Conservation (phyloP, 2,888 invertebrate species). For the Opisthograptis luteolata region DNA sequence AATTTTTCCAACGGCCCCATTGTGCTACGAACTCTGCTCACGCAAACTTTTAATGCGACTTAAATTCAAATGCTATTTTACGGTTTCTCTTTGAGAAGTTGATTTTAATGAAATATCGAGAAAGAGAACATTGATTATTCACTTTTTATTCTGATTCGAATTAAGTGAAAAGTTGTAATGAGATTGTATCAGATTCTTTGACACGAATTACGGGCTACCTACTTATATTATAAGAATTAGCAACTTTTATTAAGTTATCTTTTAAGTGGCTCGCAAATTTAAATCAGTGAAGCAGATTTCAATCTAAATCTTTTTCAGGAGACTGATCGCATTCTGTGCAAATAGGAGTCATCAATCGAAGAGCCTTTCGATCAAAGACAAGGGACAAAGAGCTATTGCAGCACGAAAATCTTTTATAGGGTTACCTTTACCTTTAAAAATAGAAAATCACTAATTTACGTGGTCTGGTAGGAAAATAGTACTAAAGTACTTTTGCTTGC, state of each 20-base stretch:
- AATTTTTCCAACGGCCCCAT: slow-evolving; percentile 79
- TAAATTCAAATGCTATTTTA: slow-evolving; percentile 80
- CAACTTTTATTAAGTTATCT: too few relatives aligned
- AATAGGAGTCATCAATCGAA: slow-evolving; percentile 78
- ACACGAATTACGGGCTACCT: slow-evolving; percentile 12
- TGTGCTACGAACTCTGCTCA: slow-evolving; percentile 75
- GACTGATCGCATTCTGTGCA: slow-evolving; percentile 61
- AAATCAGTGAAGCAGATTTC: slow-evolving; percentile 48
- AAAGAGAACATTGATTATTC: slow-evolving; percentile 44
- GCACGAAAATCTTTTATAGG: slow-evolving; percentile 51
- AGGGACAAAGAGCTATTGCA: slow-evolving; percentile 70
- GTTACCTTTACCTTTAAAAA: too few relatives aligned
- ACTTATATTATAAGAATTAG: not conserved
- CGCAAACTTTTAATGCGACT: slow-evolving; percentile 81
- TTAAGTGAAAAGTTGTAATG: slow-evolving; percentile 20
- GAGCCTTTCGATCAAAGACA: slow-evolving; percentile 76
- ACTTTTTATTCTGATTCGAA: slow-evolving; percentile 31
- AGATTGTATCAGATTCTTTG: slow-evolving; percentile 9
- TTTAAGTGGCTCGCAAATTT: slow-evolving; percentile 40
- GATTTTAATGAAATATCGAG: slow-evolving; percentile 67
- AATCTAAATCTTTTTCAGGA: slow-evolving; percentile 64
- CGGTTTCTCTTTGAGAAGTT: slow-evolving; percentile 70
- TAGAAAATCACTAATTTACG: too few relatives aligned
- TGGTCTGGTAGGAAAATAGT: too few relatives aligned
- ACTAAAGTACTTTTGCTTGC: too few relatives aligned